These are phyloP conservation scores for Polydrusus cervinus DNA, from an alignment of 2,888 invertebrate species.

Conservation along the genomic window DNA sequence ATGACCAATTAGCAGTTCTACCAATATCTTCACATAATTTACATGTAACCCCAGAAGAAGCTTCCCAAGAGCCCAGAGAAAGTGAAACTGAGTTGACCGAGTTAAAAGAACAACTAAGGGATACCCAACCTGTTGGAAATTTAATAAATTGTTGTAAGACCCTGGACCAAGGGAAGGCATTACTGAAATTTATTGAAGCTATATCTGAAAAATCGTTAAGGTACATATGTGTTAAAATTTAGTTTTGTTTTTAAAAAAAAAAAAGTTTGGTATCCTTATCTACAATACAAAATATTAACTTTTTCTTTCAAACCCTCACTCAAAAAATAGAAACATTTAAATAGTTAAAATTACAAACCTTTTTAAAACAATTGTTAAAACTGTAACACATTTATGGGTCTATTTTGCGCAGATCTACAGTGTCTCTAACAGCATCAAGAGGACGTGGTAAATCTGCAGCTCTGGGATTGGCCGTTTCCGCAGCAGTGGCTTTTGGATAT, in stretches of 20 bases:
- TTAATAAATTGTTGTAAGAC: constrained; percentile 93
- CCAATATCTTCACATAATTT: constrained; percentile 93
- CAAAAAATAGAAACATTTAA: no score
- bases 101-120: constrained; percentile 87
- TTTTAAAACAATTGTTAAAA: no score
- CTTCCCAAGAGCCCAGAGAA: constrained; percentile 70
- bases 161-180: constrained; percentile 93
- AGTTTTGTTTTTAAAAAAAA: no score
- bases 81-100: constrained; percentile 79
- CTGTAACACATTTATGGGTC: no score
- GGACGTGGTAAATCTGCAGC: constrained; percentile 99
- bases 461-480: constrained; percentile 92
- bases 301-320: no score
- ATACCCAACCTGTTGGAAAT: constrained; percentile 93
- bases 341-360: no score
- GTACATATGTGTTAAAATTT: constrained; percentile 28
- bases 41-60: constrained; percentile 83
- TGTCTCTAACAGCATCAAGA: constrained; percentile 95
- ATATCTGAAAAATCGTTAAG: constrained; percentile 90
- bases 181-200: constrained; percentile 94
- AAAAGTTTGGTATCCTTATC: no score
- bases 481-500: constrained; percentile 85
- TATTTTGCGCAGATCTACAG: constrained; percentile 80
- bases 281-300: no score
- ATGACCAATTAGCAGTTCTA: constrained; percentile 92